Percentiles rank a stretch among this genome's conserved stretches.
These are phyloP conservation scores for Capreolus pygargus DNA, from an alignment of 2,113 vertebrate species.

Conservation along the genomic window DNA sequence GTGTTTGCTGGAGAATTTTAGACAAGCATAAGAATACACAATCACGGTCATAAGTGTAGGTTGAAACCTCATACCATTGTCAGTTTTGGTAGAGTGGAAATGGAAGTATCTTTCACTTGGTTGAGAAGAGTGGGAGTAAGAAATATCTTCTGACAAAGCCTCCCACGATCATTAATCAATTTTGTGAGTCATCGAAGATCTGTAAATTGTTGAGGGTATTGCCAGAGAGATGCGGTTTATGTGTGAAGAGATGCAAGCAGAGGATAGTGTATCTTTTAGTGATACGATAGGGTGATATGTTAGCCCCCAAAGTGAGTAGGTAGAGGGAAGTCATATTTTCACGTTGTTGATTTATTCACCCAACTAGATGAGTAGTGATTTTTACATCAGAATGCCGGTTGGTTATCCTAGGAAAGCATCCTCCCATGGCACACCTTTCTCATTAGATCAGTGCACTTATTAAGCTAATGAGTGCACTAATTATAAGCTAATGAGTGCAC, in stretches of 20 bases:
- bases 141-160: not conserved
- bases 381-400: not conserved
- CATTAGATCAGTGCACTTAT: not conserved
- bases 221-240: not conserved
- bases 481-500: not conserved
- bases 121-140: not conserved
- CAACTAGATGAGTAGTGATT: not conserved
- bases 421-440: not conserved
- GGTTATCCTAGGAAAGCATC: not conserved
- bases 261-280: not conserved
- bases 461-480: not conserved
- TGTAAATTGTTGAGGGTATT: not conserved
- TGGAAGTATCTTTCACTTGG: not conserved
- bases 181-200: not conserved
- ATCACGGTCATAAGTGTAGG: not conserved
- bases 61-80: not conserved
- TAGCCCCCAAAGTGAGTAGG: not conserved
- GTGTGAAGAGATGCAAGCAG: not conserved
- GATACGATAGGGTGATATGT: not conserved
- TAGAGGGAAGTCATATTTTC: not conserved
- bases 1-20: not conserved
- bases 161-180: not conserved
- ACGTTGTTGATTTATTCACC: not conserved
- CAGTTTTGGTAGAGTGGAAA: not conserved
- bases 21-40: not conserved